phyloP scores from a whole-genome alignment of 1,140 invertebrate species.

The Penaeus japonicus region DNA sequence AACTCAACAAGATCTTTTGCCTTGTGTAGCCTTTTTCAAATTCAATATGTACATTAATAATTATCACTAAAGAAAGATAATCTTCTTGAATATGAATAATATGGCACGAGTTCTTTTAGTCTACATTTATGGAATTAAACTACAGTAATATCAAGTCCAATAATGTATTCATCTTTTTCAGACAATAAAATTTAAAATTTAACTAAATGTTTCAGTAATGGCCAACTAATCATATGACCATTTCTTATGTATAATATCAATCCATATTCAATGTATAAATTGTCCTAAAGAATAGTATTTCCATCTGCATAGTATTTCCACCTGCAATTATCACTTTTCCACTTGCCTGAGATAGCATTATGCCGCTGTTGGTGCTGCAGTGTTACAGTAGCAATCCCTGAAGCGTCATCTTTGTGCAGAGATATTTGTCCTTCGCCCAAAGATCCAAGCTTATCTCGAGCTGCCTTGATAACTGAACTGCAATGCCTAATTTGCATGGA shows the following conservation, averaged over 20 bases:
- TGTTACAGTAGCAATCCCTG: conserved; percentile 66
- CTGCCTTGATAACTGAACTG: conserved; percentile 42
- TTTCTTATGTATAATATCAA: not conserved
- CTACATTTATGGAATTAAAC: not conserved
- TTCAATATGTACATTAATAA: too few species aligned
- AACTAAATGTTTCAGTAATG: too few species aligned
- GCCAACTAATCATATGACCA: too few species aligned
- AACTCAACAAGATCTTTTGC: not conserved
- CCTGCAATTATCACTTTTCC: not conserved
- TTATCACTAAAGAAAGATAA: too few species aligned
- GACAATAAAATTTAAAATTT: too few species aligned
- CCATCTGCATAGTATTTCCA: not conserved
- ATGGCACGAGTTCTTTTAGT: not conserved
- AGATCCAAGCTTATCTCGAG: conserved; percentile 55
- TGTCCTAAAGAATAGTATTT: not conserved
- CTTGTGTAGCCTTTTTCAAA: too few species aligned
- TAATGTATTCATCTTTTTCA: too few species aligned
- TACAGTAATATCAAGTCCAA: not conserved
- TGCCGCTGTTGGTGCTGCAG: conserved; percentile 66
- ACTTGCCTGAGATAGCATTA: conserved; percentile 66
- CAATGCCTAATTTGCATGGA: too few species aligned
- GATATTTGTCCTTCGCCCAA: conserved; percentile 65
- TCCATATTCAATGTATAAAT: too few species aligned
- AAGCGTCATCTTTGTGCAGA: conserved; percentile 64
- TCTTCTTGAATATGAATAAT: too few species aligned